Evolutionary conservation across 2,888 invertebrate genomes (phyloP).

Genomic region (Microplitis manilae): DNA sequence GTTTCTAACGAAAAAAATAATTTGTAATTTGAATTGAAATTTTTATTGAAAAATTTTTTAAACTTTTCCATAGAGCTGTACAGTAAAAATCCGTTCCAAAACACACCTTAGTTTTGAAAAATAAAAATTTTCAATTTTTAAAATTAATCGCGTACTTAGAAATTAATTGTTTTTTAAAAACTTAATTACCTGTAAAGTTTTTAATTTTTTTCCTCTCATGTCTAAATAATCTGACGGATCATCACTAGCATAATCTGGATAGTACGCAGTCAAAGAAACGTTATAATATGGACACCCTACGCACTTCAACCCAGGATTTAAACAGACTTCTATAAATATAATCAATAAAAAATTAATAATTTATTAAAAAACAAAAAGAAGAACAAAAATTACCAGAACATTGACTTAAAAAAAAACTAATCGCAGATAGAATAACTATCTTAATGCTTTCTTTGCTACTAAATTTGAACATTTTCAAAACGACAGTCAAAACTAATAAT

Average conservation of each 20-base stretch:
- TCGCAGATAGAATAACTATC: neutral
- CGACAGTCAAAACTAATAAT: neutral
- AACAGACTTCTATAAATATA: neutral
- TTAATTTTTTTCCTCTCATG: constrained; percentile 69
- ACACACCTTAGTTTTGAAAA: too few species aligned
- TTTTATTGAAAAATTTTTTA: too few species aligned
- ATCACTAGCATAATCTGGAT: constrained; percentile 71
- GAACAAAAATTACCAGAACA: neutral
- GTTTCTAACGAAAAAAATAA: too few species aligned
- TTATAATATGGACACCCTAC: constrained; percentile 70
- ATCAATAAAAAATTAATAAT: neutral
- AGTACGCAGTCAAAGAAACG: constrained; percentile 73
- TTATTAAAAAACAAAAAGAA: neutral
- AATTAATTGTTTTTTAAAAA: neutral
- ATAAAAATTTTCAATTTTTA: too few species aligned
- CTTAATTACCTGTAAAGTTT: constrained; percentile 72
- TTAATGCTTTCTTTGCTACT: neutral
- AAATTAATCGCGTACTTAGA: too few species aligned
- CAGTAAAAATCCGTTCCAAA: too few species aligned
- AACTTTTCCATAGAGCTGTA: too few species aligned
- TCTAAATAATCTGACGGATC: constrained; percentile 71
- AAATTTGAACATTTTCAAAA: constrained; percentile 21
- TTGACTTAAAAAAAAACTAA: neutral
- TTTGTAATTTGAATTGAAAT: too few species aligned
- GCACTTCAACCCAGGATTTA: constrained; percentile 63